Base-by-base conservation (phyloP, 92 coral and sea anemone genomes). In the Scolanthus callimorphus region DNA sequence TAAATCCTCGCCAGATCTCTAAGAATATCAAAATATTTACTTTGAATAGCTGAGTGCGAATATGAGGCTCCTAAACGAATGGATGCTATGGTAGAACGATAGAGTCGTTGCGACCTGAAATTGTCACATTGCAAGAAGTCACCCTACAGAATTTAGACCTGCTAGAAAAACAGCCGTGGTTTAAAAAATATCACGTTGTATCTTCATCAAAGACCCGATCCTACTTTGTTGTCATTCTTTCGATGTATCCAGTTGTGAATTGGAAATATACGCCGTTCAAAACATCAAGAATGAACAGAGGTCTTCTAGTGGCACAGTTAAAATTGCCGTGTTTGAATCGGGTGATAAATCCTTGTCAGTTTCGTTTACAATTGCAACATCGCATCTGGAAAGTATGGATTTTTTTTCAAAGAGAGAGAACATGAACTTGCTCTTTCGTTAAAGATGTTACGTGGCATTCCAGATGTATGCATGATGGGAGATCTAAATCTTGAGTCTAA, bases 401-500 rank as follows among this genome's bases (percentile, higher is more conserved):
- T 70, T 17, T 3, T 28, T 29, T 3, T 66, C 92, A 10, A 47
- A 27, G 47, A 62, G 25, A 59, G 92, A 19, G 92, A 85, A 29
- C 9, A 34, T 17, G 87, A 85, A 59, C 77, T 85, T 3, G 61
- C 31, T 10, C 57, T 62, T 25, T 67, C 87, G 4, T 17, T 85
- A 19, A 26, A 69, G 17, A 60, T 81, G 44, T 39, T 81, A 31
- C 59, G 79, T 3, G 47, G 27, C n/a, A 63, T 59, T 34, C 61
- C 69, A 4, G 70, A 85, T 44, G 79, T 69, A 26, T 85, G 94
- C 50, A 45, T 81, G 10, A 85, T 85, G 94, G 94, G 94, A 8
- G 94, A 85, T 21, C 31, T 85, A 37, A 85, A 85, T 27, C 31
- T 85, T 29, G 68, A 80, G 13, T 54, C 28, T 17, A 60, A 75